Evolutionary conservation across 1,140 invertebrate species (phyloP), one percentile per base, ranked within the genome.

Genomic region (Sarcophaga bullata): DNA sequence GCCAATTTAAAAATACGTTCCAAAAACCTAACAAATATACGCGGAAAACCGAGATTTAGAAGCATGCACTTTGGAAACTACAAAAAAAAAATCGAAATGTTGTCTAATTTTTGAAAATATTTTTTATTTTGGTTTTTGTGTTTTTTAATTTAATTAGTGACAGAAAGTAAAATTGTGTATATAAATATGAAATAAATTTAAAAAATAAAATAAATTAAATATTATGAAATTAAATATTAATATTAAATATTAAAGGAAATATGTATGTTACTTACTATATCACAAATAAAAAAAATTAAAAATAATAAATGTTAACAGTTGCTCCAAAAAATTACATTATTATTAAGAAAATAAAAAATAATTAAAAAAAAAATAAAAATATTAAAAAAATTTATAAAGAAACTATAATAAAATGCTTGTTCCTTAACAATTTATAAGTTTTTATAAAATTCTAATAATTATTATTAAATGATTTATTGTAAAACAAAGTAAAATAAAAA

Each of bases 221-320:
- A 73, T 81, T 50, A 76, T 52, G 17, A 17, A 75, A 37, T 46
- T 15, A 80, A 25, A 11, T 15, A 15, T 17, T n/a, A n/a, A 81
- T 17, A 52, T 17, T 2, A 37, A 37, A 2, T 37, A 37, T 37
- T 37, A 37, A 37, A 37, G 25, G 25, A 37, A 37, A 37, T 37
- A 37, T 37, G 25, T 37, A 37, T 37, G 25, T n/a, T 37, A 15
- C 10, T 46, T 52, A 62, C 47, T 68, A 46, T 37, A 72, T 17
- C 72, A 17, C 17, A 49, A 52, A 25, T 46, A 50, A 76, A 19
- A 37, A 48, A 47, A 48, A 13, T 47, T 46, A n/a, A 11, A 76
- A 49, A 48, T 68, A 48, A 52, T 80, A 85, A 84, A 84, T 78
- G 84, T 85, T 85, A 82, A 86, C 86, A 87, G 87, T 88, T 89